These are phyloP conservation scores for Perca schrenkii DNA, from an alignment of 2,113 vertebrate genomes.

Conservation along the genomic window DNA sequence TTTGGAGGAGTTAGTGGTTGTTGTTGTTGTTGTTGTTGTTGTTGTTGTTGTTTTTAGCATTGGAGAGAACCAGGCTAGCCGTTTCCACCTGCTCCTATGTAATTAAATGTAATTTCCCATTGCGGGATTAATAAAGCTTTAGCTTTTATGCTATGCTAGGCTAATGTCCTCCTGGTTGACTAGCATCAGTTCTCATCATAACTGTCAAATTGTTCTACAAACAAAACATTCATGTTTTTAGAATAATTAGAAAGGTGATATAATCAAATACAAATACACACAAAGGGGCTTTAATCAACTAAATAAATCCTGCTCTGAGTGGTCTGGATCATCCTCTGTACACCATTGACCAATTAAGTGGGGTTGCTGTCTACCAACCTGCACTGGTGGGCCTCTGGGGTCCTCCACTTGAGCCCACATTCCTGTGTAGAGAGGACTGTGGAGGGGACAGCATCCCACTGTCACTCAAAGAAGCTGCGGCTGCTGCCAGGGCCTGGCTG, in stretches of 20 bases:
- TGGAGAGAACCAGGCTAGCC: neutral
- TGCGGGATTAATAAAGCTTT: too few relatives aligned
- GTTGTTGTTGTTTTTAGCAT: neutral
- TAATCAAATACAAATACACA: neutral
- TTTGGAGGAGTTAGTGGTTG: neutral
- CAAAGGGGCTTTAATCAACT: neutral
- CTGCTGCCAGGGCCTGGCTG: conserved; percentile 89
- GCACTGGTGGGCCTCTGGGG: conserved; percentile 94
- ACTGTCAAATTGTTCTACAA: neutral
- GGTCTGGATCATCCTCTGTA: neutral
- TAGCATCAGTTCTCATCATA: neutral
- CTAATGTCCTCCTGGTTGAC: neutral
- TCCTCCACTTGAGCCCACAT: conserved; percentile 89
- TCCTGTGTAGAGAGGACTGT: conserved; percentile 92
- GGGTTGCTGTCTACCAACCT: conserved; percentile 80
- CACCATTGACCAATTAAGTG: neutral
- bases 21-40: neutral
- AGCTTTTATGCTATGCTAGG: neutral
- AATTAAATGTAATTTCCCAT: too few relatives aligned
- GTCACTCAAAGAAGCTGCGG: conserved; percentile 90
- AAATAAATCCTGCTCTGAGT: neutral
- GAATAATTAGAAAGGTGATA: neutral
- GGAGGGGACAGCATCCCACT: conserved; percentile 94
- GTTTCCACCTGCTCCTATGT: neutral
- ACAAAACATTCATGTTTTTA: neutral